phyloP scores from a whole-genome alignment of 2,888 invertebrate genomes.

The Pteria penguin region DNA sequence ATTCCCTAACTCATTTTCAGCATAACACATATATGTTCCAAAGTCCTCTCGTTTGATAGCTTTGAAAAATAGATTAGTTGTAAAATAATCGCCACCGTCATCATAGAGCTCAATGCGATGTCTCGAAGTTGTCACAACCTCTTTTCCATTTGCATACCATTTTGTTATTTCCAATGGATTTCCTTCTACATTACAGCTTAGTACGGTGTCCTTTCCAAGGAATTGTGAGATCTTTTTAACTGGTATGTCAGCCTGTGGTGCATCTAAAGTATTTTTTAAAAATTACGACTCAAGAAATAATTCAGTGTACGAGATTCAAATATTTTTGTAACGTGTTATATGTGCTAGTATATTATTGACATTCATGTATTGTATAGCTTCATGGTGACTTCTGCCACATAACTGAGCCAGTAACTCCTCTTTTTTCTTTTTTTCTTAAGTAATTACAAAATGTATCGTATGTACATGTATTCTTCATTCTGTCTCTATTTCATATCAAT shows the following conservation, averaged over 20 bases:
- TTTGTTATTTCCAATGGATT: neutral
- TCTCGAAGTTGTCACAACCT: neutral
- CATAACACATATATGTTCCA: neutral
- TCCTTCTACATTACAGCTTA: neutral
- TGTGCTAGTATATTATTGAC: no score
- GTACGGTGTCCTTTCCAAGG: neutral
- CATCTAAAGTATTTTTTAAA: no score
- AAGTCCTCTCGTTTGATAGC: neutral
- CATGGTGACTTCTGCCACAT: no score
- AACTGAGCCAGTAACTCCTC: no score
- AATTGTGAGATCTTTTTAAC: neutral
- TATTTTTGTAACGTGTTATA: no score
- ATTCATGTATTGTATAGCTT: no score
- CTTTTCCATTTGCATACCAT: neutral
- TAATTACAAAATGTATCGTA: no score
- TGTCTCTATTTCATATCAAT: no score
- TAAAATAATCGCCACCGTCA: neutral
- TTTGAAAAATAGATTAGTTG: neutral
- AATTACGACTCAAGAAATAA: no score
- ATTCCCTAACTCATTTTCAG: neutral
- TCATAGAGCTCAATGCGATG: neutral
- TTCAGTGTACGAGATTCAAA: no score
- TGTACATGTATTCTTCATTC: no score
- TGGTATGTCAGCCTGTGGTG: neutral
- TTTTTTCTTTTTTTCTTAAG: no score